A percentile compares a stretch with the other conserved stretches of the same genome.
Conservation (phyloP, 2,797 vertebrate genomes). For the Danio albolineatus region DNA sequence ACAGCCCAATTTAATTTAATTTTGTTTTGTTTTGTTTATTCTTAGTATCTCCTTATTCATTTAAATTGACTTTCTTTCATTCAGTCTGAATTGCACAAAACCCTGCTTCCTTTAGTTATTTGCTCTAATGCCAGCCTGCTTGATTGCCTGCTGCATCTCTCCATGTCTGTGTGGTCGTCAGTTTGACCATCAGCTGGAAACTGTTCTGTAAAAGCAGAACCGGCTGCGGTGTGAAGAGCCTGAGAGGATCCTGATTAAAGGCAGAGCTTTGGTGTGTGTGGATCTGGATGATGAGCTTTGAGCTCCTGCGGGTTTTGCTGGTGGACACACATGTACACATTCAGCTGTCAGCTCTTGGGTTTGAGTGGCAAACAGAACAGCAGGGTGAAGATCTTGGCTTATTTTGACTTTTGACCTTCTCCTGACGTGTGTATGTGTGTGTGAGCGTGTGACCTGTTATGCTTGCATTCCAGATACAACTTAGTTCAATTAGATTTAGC, state of each 20-base stretch:
- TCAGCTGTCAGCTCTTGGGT: slow-evolving; percentile 39
- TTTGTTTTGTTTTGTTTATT: background rate
- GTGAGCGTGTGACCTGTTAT: slow-evolving; percentile 5
- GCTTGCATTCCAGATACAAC: background rate
- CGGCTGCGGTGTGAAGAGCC: slow-evolving; percentile 34
- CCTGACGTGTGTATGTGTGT: background rate
- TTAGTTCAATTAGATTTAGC: background rate
- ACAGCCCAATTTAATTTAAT: too few relatives aligned
- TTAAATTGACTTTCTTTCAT: background rate
- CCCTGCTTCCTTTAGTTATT: background rate
- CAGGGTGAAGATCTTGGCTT: slow-evolving; percentile 11
- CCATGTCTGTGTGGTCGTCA: slow-evolving; percentile 20
- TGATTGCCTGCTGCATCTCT: slow-evolving; percentile 27
- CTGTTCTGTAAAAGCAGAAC: slow-evolving; percentile 12
- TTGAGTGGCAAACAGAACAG: slow-evolving; percentile 11
- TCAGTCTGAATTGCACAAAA: background rate
- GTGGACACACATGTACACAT: slow-evolving; percentile 17
- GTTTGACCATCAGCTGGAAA: slow-evolving; percentile 38
- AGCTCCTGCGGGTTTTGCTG: slow-evolving; percentile 18
- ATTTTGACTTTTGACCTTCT: slow-evolving; percentile 34
- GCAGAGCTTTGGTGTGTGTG: slow-evolving; percentile 16
- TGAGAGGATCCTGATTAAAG: slow-evolving; percentile 44
- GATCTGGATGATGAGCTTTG: slow-evolving; percentile 14
- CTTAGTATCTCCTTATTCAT: background rate
- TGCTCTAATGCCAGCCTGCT: background rate